Percentiles rank a stretch among this genome's conserved stretches.
Evolutionary conservation across 2,797 vertebrate genomes (phyloP).

Genomic region (Enteromius treurensis): DNA sequence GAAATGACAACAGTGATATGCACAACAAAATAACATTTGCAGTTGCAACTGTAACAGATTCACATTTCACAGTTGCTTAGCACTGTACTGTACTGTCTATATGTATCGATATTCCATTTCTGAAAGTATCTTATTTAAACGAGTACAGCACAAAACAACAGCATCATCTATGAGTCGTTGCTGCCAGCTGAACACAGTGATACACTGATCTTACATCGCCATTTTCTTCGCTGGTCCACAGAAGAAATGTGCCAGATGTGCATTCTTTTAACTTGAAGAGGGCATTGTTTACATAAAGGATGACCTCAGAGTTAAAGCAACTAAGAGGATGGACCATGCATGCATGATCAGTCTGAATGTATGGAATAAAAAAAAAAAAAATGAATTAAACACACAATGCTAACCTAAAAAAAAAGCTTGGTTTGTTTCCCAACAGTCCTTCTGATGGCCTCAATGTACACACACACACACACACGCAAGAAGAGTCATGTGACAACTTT

Average conservation of each 20-base stretch:
- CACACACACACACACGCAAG: neutral
- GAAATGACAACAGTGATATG: constrained; percentile 18
- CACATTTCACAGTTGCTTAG: constrained; percentile 57
- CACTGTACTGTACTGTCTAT: neutral
- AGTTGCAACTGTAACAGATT: constrained; percentile 34
- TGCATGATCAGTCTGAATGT: neutral
- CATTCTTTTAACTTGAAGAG: neutral
- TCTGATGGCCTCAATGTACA: neutral
- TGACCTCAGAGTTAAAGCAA: neutral
- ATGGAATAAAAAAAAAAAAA: neutral
- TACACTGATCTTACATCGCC: constrained; percentile 4
- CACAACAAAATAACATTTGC: constrained; percentile 19
- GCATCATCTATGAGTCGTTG: neutral
- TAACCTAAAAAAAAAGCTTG: neutral
- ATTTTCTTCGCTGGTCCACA: neutral
- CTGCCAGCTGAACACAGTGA: constrained; percentile 23
- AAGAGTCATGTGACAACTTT: neutral
- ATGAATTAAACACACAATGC: neutral
- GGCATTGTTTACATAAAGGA: neutral
- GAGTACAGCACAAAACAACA: neutral
- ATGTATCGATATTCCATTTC: constrained; percentile 3
- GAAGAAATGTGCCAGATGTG: neutral
- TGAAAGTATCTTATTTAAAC: constrained; percentile 1
- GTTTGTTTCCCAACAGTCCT: neutral
- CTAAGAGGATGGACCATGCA: neutral